Evolutionary conservation across 2,113 vertebrate species (phyloP).

Genomic region (Phoxinus phoxinus): DNA sequence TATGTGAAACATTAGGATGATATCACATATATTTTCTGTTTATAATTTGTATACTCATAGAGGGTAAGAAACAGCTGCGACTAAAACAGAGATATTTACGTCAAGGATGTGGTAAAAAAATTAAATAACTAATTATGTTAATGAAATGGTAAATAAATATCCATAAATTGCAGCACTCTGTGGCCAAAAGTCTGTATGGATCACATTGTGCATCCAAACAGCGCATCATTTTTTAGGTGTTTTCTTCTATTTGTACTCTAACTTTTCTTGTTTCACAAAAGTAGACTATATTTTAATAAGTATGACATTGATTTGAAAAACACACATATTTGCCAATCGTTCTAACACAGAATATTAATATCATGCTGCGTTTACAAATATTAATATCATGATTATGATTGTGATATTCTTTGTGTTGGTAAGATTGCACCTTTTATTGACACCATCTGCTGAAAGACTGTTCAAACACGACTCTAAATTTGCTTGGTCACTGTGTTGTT

Average conservation of each 20-base stretch:
- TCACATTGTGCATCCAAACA: not conserved
- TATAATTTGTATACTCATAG: not conserved
- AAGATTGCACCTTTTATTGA: not conserved
- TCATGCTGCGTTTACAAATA: not conserved
- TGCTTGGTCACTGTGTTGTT: slow-evolving; percentile 54
- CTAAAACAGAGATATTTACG: slow-evolving; percentile 11
- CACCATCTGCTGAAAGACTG: slow-evolving; percentile 55
- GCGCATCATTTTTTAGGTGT: not conserved
- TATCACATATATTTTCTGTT: not conserved
- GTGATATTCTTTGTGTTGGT: not conserved
- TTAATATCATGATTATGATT: slow-evolving; percentile 8
- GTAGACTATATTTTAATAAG: not conserved
- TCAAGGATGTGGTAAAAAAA: not conserved
- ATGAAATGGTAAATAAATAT: not conserved
- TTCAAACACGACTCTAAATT: slow-evolving; percentile 48
- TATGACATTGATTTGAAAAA: not conserved
- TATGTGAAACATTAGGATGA: slow-evolving; percentile 12
- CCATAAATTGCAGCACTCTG: slow-evolving; percentile 1
- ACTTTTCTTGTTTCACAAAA: not conserved
- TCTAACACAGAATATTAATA: slow-evolving; percentile 12
- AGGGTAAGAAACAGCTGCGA: not conserved
- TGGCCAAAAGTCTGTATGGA: slow-evolving; percentile 31
- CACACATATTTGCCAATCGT: not conserved
- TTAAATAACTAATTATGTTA: not conserved
- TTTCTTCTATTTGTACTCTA: not conserved